Evolutionary conservation across 2,888 invertebrate species (phyloP).

Genomic region (Zygogramma bicolorata): DNA sequence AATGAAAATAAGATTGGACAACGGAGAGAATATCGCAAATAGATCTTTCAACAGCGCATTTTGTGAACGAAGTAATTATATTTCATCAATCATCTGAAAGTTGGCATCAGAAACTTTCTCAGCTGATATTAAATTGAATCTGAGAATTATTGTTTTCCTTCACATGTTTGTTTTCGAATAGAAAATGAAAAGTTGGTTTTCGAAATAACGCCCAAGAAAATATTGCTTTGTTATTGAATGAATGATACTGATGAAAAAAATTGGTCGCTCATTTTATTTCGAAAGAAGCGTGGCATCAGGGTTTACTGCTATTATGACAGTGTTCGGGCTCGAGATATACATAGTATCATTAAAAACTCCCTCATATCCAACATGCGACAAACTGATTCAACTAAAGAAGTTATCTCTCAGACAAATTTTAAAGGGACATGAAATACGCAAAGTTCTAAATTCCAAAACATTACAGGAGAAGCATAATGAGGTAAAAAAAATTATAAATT

Average conservation of each 20-base stretch:
- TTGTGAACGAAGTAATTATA: too few species aligned
- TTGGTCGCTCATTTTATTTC: too few species aligned
- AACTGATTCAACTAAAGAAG: not conserved
- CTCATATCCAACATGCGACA: not conserved
- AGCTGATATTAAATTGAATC: too few species aligned
- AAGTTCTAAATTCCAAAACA: not conserved
- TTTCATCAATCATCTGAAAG: too few species aligned
- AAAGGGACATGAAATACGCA: not conserved
- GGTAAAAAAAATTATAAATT: slow-evolving; percentile 36
- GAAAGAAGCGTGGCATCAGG: not conserved
- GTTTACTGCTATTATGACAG: not conserved
- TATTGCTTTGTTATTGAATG: too few species aligned
- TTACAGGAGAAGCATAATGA: not conserved
- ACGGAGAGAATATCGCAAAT: too few species aligned
- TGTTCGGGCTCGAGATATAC: not conserved
- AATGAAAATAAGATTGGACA: too few species aligned
- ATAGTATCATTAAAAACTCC: not conserved
- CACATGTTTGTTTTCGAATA: not conserved
- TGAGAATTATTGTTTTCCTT: too few species aligned
- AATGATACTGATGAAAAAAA: too few species aligned
- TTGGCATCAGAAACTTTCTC: too few species aligned
- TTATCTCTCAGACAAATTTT: not conserved
- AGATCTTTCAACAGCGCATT: too few species aligned
- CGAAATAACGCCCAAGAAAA: not conserved
- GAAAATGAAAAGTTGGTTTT: not conserved